Percentiles rank a stretch among this genome's conserved stretches.
These are phyloP conservation scores for Coenonympha arcania DNA, from an alignment of 2,888 invertebrate species.

Conservation along the genomic window DNA sequence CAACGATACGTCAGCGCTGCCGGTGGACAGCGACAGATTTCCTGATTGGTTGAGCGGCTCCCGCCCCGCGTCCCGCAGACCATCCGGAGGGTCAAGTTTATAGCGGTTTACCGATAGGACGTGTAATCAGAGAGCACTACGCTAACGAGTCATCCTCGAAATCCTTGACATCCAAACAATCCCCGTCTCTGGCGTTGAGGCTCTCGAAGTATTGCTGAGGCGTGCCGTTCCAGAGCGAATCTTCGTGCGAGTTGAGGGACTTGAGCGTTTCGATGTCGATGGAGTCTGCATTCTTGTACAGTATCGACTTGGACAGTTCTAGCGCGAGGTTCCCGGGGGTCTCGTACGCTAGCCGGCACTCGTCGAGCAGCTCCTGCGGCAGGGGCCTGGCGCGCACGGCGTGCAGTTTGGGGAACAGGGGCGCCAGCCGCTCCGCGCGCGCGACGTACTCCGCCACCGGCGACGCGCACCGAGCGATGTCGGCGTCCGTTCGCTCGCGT, in stretches of 20 bases:
- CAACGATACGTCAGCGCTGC: no score
- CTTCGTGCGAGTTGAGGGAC: constrained; percentile 49
- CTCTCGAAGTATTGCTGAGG: constrained; percentile 79
- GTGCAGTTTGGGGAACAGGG: constrained; percentile 39
- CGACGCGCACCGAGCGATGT: constrained; percentile 12
- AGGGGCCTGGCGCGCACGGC: constrained; percentile 33
- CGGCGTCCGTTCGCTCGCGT: background rate
- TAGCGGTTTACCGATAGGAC: no score
- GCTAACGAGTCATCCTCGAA: constrained; percentile 59
- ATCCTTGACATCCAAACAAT: constrained; percentile 26
- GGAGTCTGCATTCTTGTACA: constrained; percentile 57
- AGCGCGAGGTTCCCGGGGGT: constrained; percentile 53
- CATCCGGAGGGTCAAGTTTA: no score
- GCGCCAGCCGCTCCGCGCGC: constrained; percentile 52
- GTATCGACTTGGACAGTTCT: constrained; percentile 47
- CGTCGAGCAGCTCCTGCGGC: constrained; percentile 33
- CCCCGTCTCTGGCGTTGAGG: constrained; percentile 62
- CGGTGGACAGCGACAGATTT: no score
- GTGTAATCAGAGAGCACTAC: background rate
- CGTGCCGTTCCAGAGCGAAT: constrained; percentile 72
- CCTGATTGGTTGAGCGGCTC: no score
- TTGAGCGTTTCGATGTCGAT: constrained; percentile 37
- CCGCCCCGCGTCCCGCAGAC: no score
- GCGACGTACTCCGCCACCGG: constrained; percentile 57
- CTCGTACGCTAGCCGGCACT: constrained; percentile 42